Conservation (phyloP, 1,140 invertebrate genomes). For the Drosophila tani region DNA sequence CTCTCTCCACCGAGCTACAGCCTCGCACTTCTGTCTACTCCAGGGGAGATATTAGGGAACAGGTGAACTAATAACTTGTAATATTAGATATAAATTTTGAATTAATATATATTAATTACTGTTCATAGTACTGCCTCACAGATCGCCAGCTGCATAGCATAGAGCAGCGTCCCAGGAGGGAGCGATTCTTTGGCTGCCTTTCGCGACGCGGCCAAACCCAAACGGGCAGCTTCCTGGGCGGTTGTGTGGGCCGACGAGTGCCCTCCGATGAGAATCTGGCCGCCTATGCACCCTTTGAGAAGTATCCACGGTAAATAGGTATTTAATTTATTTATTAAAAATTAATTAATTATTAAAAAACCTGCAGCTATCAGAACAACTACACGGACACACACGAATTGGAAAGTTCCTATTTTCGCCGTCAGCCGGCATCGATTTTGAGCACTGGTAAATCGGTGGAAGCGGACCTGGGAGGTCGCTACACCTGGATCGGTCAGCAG, state of each 20-base stretch:
- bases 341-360: too few species aligned
- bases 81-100: neutral
- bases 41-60: slow-evolving; percentile 93
- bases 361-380: slow-evolving; percentile 68
- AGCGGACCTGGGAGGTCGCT: slow-evolving; percentile 61
- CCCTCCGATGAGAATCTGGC: slow-evolving; percentile 94
- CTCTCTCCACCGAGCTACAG: slow-evolving; percentile 86
- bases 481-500: slow-evolving; percentile 67
- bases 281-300: slow-evolving; percentile 90
- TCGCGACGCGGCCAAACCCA: slow-evolving; percentile 85
- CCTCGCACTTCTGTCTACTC: slow-evolving; percentile 91
- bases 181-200: slow-evolving; percentile 93
- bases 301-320: slow-evolving; percentile 87
- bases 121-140: slow-evolving; percentile 94
- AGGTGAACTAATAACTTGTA: slow-evolving; percentile 42
- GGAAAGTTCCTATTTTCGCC: slow-evolving; percentile 91
- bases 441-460: slow-evolving; percentile 74
- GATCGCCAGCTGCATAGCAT: slow-evolving; percentile 94
- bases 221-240: slow-evolving; percentile 89
- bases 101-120: neutral
- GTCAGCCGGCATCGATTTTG: slow-evolving; percentile 90
- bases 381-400: slow-evolving; percentile 86
- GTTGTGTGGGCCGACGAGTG: slow-evolving; percentile 92
- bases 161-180: slow-evolving; percentile 90
- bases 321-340: too few species aligned